Evolutionary conservation across 2,797 vertebrate genomes (phyloP).

Genomic region (Chelonia mydas): DNA sequence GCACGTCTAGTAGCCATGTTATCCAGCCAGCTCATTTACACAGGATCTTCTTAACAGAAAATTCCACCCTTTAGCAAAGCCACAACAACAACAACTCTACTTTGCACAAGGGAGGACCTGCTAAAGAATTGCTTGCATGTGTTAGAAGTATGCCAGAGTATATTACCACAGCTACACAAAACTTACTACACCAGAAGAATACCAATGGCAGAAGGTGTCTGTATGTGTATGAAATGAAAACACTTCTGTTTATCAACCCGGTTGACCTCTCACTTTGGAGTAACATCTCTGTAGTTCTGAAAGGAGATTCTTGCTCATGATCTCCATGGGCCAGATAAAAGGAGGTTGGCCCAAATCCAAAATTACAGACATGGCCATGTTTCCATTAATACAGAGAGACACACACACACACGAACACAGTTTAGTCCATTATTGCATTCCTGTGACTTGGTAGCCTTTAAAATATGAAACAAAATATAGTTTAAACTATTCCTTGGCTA

Average conservation of each 20-base stretch:
- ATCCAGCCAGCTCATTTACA: constrained; percentile 23
- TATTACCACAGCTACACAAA: neutral
- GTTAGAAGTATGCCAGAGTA: neutral
- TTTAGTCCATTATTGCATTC: neutral
- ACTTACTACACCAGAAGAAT: neutral
- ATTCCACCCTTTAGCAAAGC: neutral
- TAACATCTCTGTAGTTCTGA: constrained; percentile 29
- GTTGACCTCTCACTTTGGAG: constrained; percentile 45
- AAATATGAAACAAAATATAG: neutral
- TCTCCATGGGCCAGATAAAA: constrained; percentile 37
- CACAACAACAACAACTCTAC: too few species aligned
- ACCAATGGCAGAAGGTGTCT: neutral
- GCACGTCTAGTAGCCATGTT: neutral
- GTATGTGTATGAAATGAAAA: neutral
- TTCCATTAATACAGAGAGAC: neutral
- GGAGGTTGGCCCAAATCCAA: constrained; percentile 46
- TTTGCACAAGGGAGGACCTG: neutral
- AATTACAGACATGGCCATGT: constrained; percentile 48
- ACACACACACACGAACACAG: too few species aligned
- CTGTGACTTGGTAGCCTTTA: neutral
- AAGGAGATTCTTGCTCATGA: constrained; percentile 34
- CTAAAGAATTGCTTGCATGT: neutral
- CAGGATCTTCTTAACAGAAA: constrained; percentile 19
- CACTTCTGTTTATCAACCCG: constrained; percentile 33
- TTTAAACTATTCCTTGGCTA: neutral